phyloP scores from a whole-genome alignment of 2,888 invertebrate genomes.

The Sycophila texana region DNA sequence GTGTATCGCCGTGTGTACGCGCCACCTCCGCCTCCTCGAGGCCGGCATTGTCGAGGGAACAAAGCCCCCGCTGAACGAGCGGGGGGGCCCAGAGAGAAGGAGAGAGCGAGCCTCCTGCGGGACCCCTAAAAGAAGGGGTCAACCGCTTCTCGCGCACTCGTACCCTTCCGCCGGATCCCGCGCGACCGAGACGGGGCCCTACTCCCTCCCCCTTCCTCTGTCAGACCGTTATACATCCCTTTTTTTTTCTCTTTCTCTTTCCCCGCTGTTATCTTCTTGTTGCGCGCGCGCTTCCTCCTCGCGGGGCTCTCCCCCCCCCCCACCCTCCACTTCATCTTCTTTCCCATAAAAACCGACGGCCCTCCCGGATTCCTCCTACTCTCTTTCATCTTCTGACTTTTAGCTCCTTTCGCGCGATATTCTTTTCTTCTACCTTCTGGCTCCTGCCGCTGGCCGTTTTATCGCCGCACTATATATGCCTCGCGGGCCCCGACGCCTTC shows the following conservation, averaged over 20 bases:
- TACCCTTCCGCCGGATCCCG: conserved; percentile 36
- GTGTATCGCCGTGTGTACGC: conserved; percentile 16
- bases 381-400: conserved; percentile 57
- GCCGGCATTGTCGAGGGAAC: conserved; percentile 69
- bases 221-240: conserved; percentile 27
- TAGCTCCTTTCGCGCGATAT: conserved; percentile 45
- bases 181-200: conserved; percentile 1
- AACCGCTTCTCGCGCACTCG: conserved; percentile 15
- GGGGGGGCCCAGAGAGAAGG: background rate
- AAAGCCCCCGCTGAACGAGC: conserved; percentile 63
- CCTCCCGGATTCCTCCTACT: conserved; percentile 49
- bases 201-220: background rate
- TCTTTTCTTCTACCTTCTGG: conserved; percentile 28
- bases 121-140: conserved; percentile 55
- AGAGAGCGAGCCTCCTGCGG: conserved; percentile 52
- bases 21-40: conserved; percentile 41
- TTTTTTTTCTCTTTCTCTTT: conserved; percentile 46
- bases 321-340: conserved; percentile 55
- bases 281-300: conserved; percentile 44
- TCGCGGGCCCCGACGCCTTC: conserved; percentile 27
- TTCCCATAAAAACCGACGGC: conserved; percentile 66
- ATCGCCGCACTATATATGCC: conserved; percentile 42
- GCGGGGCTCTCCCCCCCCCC: conserved; percentile 34
- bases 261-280: conserved; percentile 19
- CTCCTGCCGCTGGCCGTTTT: conserved; percentile 41